phyloP scores from a whole-genome alignment of 1,140 invertebrate species.

The Nixonia krombeini region DNA sequence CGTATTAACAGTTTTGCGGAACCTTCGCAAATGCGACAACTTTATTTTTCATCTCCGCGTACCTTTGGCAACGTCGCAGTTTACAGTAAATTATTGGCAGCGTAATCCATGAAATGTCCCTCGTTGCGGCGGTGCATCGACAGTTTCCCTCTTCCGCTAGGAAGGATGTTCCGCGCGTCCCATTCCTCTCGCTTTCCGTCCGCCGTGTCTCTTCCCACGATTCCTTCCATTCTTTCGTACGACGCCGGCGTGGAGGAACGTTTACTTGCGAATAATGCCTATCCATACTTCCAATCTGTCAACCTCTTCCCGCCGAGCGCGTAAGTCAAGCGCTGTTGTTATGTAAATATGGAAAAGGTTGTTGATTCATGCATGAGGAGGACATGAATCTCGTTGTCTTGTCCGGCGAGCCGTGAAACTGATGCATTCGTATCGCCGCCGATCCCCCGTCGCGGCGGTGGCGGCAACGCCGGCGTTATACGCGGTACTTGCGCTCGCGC shows the following conservation, averaged over 20 bases:
- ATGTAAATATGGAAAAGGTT: conserved; percentile 69
- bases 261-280: conserved; percentile 49
- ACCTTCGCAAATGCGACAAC: no score
- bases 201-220: conserved; percentile 24
- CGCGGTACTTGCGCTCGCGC: conserved; percentile 34
- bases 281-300: conserved; percentile 65
- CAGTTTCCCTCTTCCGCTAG: no score
- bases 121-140: background rate
- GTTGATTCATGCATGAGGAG: conserved; percentile 66
- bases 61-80: no score
- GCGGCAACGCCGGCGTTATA: conserved; percentile 17
- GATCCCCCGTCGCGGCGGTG: conserved; percentile 37
- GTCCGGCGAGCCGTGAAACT: conserved; percentile 69
- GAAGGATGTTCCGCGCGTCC: conserved; percentile 18
- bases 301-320: conserved; percentile 52
- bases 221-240: conserved; percentile 18
- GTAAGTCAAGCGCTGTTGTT: conserved; percentile 62
- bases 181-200: background rate
- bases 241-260: conserved; percentile 1
- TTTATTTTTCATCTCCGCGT: no score
- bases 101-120: no score
- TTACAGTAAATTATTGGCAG: no score
- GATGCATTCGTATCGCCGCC: conserved; percentile 65
- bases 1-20: no score
- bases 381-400: conserved; percentile 65